Evolutionary conservation across 2,797 vertebrate genomes (phyloP).

Genomic region (Vireo griseus): DNA sequence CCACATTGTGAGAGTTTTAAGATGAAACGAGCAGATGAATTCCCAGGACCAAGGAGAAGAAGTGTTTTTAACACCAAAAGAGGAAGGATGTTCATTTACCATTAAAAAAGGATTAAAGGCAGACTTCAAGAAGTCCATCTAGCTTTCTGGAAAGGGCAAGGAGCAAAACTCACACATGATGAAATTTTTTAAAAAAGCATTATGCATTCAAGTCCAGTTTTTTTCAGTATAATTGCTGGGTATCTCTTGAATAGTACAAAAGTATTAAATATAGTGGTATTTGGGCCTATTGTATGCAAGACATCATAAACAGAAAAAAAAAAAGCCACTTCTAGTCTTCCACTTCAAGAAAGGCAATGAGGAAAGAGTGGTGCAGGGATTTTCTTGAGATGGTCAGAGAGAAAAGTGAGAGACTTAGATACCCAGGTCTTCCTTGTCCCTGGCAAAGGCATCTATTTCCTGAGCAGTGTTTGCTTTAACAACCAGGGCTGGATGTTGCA

Average conservation of each 20-base stretch:
- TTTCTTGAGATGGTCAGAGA: not conserved
- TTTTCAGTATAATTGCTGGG: not conserved
- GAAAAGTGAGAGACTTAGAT: not conserved
- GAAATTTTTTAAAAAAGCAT: not conserved
- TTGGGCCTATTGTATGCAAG: not conserved
- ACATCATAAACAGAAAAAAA: not conserved
- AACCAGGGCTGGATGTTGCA: not conserved
- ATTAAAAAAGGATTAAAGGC: not conserved
- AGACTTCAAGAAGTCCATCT: not conserved
- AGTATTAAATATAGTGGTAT: not conserved
- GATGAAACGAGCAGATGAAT: not conserved
- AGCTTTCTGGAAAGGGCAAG: not conserved
- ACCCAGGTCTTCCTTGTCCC: not conserved
- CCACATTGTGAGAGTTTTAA: not conserved
- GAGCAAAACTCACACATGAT: not conserved
- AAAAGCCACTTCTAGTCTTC: not conserved
- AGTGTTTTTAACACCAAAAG: not conserved
- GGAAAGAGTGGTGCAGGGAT: not conserved
- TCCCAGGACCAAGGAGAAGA: constrained; percentile 4
- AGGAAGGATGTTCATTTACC: not conserved
- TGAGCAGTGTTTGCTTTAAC: not conserved
- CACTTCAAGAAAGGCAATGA: not conserved
- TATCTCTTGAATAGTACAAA: not conserved
- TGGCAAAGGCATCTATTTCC: not conserved
- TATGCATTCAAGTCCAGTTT: not conserved